A percentile compares a stretch with the other conserved stretches of the same genome.
These are phyloP conservation scores for Chrysomela aeneicollis DNA, from an alignment of 2,888 invertebrate genomes.

Conservation along the genomic window DNA sequence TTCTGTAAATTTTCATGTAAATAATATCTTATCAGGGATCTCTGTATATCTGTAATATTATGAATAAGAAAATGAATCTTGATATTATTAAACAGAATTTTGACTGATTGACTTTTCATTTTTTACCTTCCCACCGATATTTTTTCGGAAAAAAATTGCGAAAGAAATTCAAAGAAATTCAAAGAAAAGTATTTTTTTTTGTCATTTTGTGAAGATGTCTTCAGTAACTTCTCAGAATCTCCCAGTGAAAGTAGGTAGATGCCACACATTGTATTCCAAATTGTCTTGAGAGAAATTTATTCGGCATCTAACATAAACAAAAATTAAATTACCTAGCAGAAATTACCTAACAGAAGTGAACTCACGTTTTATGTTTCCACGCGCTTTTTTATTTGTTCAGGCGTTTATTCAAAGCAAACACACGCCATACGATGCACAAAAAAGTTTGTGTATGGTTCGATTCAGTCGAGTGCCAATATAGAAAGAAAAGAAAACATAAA, in stretches of 20 bases:
- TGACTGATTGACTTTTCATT: conserved; percentile 44
- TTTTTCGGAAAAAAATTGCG: too few species aligned
- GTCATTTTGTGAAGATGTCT: too few species aligned
- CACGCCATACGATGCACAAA: not conserved
- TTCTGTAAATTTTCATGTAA: conserved; percentile 50
- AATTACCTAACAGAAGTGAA: not conserved
- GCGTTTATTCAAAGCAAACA: not conserved
- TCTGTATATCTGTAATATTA: conserved; percentile 54
- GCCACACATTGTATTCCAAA: too few species aligned
- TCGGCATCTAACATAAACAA: not conserved
- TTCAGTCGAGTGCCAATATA: not conserved
- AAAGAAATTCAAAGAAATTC: too few species aligned
- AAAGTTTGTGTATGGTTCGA: not conserved
- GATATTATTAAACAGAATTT: conserved; percentile 48
- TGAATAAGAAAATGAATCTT: conserved; percentile 34
- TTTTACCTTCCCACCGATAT: conserved; percentile 39
- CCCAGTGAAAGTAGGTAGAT: too few species aligned
- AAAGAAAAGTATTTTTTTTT: too few species aligned
- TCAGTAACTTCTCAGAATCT: too few species aligned
- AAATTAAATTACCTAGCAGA: not conserved
- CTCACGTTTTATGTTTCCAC: not conserved
- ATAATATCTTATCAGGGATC: conserved; percentile 56
- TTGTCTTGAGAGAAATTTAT: not conserved
- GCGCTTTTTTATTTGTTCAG: not conserved
- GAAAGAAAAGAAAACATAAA: too few species aligned